Evolutionary conservation across 2,888 invertebrate genomes (phyloP).

Genomic region (Baccha elongata): DNA sequence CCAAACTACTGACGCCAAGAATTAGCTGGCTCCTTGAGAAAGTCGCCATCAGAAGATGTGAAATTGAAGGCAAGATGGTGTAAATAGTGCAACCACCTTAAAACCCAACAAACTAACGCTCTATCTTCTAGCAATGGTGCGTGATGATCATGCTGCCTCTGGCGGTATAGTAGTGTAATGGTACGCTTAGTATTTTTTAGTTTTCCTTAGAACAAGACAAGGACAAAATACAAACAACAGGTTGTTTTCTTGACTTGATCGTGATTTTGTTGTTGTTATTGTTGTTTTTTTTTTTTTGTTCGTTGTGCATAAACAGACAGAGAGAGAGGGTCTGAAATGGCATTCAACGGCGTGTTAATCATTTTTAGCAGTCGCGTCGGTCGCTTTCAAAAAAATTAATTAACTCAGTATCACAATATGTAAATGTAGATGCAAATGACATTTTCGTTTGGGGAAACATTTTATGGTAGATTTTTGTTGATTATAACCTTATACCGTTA

Average conservation of each 20-base stretch:
- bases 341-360: conserved; percentile 60
- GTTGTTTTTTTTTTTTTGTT: background rate
- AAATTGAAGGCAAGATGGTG: conserved; percentile 67
- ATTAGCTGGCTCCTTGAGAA: conserved; percentile 48
- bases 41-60: conserved; percentile 61
- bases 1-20: conserved; percentile 13
- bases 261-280: conserved; percentile 29
- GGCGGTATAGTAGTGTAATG: conserved; percentile 9
- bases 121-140: conserved; percentile 46
- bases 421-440: no score
- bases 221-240: conserved; percentile 48
- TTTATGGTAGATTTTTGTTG: background rate
- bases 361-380: conserved; percentile 55
- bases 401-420: background rate
- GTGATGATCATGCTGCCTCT: conserved; percentile 49
- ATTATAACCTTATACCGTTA: background rate
- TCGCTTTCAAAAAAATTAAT: conserved; percentile 52
- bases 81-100: conserved; percentile 71
- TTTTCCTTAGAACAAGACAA: conserved; percentile 25
- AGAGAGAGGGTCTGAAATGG: conserved; percentile 21
- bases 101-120: conserved; percentile 1
- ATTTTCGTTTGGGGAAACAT: conserved; percentile 26
- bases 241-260: conserved; percentile 53
- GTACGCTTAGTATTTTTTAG: conserved; percentile 8
- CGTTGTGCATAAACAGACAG: background rate